These are phyloP conservation scores for Eulemur albifrons DNA, from an alignment of 2,797 vertebrate species.

Conservation along the genomic window DNA sequence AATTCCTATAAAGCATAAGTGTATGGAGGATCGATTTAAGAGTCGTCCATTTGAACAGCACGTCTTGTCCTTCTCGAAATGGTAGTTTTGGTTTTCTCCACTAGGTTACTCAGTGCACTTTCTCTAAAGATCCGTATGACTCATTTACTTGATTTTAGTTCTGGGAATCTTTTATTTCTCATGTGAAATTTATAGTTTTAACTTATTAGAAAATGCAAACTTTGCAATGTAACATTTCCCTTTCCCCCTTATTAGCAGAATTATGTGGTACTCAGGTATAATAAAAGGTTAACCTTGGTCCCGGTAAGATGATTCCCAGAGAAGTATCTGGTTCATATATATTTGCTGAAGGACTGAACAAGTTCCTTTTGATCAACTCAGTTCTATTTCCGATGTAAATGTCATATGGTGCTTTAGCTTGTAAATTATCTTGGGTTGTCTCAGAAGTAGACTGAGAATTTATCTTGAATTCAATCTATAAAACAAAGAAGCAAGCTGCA, in stretches of 20 bases:
- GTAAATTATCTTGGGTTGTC: slow-evolving; percentile 56
- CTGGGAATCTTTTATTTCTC: slow-evolving; percentile 21
- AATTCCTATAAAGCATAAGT: slow-evolving; percentile 60
- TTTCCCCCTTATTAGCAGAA: background rate
- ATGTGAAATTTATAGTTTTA: slow-evolving; percentile 38
- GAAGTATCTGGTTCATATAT: background rate
- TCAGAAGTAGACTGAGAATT: slow-evolving; percentile 40
- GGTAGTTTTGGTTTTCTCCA: slow-evolving; percentile 55
- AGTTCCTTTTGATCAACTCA: slow-evolving; percentile 35
- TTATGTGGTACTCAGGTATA: background rate
- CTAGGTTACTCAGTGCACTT: background rate
- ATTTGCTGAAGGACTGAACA: slow-evolving; percentile 23
- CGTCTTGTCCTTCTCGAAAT: slow-evolving; percentile 36
- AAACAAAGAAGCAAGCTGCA: slow-evolving; percentile 19
- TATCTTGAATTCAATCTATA: slow-evolving; percentile 48
- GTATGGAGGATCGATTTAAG: slow-evolving; percentile 37
- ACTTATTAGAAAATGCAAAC: slow-evolving; percentile 36
- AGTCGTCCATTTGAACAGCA: background rate
- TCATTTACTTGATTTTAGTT: slow-evolving; percentile 46
- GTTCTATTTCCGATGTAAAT: slow-evolving; percentile 58
- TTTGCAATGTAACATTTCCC: background rate
- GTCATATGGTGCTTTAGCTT: slow-evolving; percentile 33
- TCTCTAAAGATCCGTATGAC: background rate
- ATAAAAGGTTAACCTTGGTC: background rate
- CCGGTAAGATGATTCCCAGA: background rate